Evolutionary conservation across 1,140 invertebrate species (phyloP).

Genomic region (Drosophila subpulchrella): DNA sequence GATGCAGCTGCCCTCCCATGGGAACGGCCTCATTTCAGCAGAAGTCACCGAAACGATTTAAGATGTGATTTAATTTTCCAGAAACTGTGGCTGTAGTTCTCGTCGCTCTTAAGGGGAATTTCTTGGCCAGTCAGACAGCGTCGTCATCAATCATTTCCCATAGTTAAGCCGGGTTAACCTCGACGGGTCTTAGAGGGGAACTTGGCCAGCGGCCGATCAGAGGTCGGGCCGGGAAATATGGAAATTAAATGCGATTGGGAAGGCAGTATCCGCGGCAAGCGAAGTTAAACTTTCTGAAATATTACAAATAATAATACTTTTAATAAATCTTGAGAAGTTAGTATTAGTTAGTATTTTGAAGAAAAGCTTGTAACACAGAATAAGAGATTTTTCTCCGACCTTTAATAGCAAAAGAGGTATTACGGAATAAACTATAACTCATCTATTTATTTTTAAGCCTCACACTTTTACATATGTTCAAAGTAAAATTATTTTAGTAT

Average conservation of each 20-base stretch:
- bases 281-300: background rate
- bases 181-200: background rate
- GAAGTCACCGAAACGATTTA: conserved; percentile 66
- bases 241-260: conserved; percentile 20
- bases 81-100: conserved; percentile 12
- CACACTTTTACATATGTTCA: too few relatives aligned
- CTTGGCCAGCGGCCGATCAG: conserved; percentile 10
- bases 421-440: too few relatives aligned
- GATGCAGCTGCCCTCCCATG: conserved; percentile 33
- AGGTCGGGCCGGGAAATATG: conserved; percentile 21
- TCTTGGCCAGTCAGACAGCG: conserved; percentile 18
- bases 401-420: too few relatives aligned
- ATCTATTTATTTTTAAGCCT: too few relatives aligned
- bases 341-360: too few relatives aligned
- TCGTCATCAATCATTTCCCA: conserved; percentile 38
- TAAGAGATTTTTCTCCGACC: too few relatives aligned
- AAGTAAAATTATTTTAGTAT: too few relatives aligned
- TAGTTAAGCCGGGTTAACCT: conserved; percentile 34
- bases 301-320: background rate
- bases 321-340: too few relatives aligned
- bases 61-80: conserved; percentile 74
- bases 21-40: conserved; percentile 44
- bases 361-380: too few relatives aligned
- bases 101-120: conserved; percentile 17
- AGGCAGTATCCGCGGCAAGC: background rate